Evolutionary conservation across 2,888 invertebrate genomes (phyloP), one percentile per base, ranked within the genome.

Genomic region (Synanthedon myopaeformis): DNA sequence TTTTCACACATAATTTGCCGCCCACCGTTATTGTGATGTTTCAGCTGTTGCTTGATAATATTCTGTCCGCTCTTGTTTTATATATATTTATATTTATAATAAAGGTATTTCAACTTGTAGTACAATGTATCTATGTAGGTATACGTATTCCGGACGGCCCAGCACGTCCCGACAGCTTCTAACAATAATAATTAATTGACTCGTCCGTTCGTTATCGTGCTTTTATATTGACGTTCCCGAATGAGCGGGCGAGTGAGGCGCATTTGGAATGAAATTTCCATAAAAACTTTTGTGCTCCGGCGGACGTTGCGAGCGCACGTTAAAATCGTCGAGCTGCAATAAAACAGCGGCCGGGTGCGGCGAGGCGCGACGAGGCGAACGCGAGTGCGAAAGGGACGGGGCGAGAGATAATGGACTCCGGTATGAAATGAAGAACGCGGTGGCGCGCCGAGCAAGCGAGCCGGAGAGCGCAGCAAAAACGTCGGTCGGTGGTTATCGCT

Each of bases 131-230:
- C 6, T 35, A 6, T 35, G 3, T 35, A 6, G n/a, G n/a, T 35
- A 35, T 10, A 35, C 10, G 35, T 35, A 35, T 35, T 10, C 35
- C 35, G 69, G 78, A 70, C 70, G 62, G 74, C 55, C 54, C 54
- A 72, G 75, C 74, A 78, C 74, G 78, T 81, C 74, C 79, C 80
- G 79, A 83, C 82, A 84, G 81, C 80, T 82, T 79, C 78, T 82
- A 86, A 85, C 85, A 84, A 86, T 84, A 85, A 86, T 86, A 86
- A 86, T 86, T 87, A 87, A 86, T 87, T 86, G 87, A 87, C 85
- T 86, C 83, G 85, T 86, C 85, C 82, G 82, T 87, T 86, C 84
- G 86, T 86, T 86, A 85, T 87, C 85, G 81, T 84, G 84, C 86
- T 83, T 85, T 85, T 85, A 85, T 85, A 87, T 86, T 84, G 85